Evolutionary conservation across 2,113 vertebrate species (phyloP).

Genomic region (Corythoichthys intestinalis): DNA sequence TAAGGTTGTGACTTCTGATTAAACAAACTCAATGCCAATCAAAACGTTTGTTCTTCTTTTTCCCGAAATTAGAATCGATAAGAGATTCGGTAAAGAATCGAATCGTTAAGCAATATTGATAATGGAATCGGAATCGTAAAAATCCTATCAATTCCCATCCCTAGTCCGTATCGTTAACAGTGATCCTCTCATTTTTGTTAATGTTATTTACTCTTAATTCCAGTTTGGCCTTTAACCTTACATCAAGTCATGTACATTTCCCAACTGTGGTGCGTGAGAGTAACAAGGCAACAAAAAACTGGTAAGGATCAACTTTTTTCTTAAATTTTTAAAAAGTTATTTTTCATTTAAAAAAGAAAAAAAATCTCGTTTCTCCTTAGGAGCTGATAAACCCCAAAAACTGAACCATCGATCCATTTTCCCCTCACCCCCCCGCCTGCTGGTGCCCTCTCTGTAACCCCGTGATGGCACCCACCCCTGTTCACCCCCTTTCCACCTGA

Average conservation of each 20-base stretch:
- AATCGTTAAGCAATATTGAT: no score
- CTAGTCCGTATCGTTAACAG: no score
- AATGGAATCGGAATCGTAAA: no score
- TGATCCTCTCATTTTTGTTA: background rate
- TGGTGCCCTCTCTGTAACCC: constrained; percentile 19
- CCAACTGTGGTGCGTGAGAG: background rate
- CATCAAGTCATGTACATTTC: background rate
- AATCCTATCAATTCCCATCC: no score
- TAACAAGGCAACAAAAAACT: background rate
- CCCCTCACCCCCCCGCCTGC: constrained; percentile 1
- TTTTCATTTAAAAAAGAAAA: background rate
- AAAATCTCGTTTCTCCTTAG: background rate
- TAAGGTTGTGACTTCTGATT: no score
- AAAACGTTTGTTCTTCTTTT: no score
- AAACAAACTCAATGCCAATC: no score
- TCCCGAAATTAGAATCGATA: no score
- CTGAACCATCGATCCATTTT: background rate
- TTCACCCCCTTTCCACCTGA: constrained; percentile 52
- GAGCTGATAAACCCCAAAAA: background rate
- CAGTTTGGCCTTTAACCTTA: background rate
- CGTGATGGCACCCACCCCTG: constrained; percentile 33
- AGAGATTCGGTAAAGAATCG: no score
- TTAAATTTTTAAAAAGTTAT: no score
- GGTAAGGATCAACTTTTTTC: background rate
- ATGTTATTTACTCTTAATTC: background rate